Percentiles rank a stretch among this genome's conserved stretches.
phyloP scores from a whole-genome alignment of 1,140 invertebrate genomes.

The Pseudomyrmex cubaensis region DNA sequence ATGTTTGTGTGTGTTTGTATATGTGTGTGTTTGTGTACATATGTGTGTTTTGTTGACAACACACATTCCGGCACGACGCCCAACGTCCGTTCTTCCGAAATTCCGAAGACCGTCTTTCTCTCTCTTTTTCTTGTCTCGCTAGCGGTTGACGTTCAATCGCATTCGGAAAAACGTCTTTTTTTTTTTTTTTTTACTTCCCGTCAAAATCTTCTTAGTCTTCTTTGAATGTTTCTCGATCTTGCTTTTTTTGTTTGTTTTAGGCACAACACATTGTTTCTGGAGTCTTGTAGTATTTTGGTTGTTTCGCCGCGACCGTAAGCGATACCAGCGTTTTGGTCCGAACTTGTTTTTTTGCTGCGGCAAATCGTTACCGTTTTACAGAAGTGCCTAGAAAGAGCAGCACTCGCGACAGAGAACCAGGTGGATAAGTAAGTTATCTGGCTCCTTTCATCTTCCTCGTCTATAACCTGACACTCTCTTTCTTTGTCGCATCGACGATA shows the following conservation, averaged over 20 bases:
- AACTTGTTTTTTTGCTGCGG: slow-evolving; percentile 5
- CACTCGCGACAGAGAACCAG: neutral
- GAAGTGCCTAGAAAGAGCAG: slow-evolving; percentile 4
- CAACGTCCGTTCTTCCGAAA: slow-evolving; percentile 11
- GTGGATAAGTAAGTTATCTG: slow-evolving; percentile 6
- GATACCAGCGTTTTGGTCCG: slow-evolving; percentile 42
- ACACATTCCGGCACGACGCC: slow-evolving; percentile 4
- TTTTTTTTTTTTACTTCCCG: neutral
- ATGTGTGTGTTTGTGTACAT: neutral
- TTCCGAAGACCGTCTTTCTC: slow-evolving; percentile 14
- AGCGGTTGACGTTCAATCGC: neutral
- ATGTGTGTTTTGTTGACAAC: slow-evolving; percentile 1
- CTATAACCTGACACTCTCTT: neutral
- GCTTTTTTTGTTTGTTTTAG: slow-evolving; percentile 48
- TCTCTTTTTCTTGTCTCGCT: neutral
- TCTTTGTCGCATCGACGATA: slow-evolving; percentile 35
- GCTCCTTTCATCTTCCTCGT: neutral
- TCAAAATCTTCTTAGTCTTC: slow-evolving; percentile 14
- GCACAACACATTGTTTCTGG: slow-evolving; percentile 67
- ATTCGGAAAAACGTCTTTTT: slow-evolving; percentile 14
- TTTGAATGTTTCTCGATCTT: neutral
- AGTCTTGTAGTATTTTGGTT: slow-evolving; percentile 69
- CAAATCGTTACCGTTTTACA: slow-evolving; percentile 15
- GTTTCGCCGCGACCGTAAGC: slow-evolving; percentile 60
- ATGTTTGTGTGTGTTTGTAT: too few relatives aligned